These are phyloP conservation scores for Platycheirus albimanus DNA, from an alignment of 2,888 invertebrate species.

Conservation along the genomic window DNA sequence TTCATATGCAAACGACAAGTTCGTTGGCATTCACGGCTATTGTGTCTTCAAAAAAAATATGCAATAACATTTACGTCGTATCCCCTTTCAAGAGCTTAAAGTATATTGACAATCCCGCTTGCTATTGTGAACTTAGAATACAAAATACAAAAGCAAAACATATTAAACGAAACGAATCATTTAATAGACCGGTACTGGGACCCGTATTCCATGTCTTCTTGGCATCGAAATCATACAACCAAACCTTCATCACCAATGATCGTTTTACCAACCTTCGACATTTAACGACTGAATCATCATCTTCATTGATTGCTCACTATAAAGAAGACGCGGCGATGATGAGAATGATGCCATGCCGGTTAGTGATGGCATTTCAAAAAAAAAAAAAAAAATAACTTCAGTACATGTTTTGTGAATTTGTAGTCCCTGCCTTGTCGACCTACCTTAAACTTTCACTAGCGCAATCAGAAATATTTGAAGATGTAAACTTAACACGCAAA, in stretches of 20 bases:
- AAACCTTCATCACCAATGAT: constrained; percentile 2
- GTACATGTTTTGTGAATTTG: background rate
- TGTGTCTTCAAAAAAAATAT: background rate
- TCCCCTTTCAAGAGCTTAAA: constrained; percentile 15
- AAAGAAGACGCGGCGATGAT: background rate
- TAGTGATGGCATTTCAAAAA: constrained; percentile 51
- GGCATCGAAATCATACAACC: background rate
- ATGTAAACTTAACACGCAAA: constrained; percentile 65
- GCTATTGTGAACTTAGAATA: constrained; percentile 23
- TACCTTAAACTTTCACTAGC: constrained; percentile 71
- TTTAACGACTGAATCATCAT: constrained; percentile 71
- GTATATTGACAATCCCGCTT: constrained; percentile 14
- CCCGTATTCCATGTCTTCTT: constrained; percentile 9
- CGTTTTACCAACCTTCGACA: constrained; percentile 52
- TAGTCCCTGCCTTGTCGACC: constrained; percentile 26
- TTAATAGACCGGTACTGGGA: constrained; percentile 42
- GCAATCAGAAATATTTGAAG: constrained; percentile 40
- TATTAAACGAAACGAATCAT: constrained; percentile 23
- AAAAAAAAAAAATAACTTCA: constrained; percentile 6
- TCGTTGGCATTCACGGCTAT: constrained; percentile 30
- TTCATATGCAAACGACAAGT: constrained; percentile 36
- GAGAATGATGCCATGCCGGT: constrained; percentile 41
- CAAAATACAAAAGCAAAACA: background rate
- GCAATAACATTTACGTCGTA: constrained; percentile 16
- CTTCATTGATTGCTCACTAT: constrained; percentile 43